phyloP scores from a whole-genome alignment of 2,888 invertebrate species.

The Noctua janthina region DNA sequence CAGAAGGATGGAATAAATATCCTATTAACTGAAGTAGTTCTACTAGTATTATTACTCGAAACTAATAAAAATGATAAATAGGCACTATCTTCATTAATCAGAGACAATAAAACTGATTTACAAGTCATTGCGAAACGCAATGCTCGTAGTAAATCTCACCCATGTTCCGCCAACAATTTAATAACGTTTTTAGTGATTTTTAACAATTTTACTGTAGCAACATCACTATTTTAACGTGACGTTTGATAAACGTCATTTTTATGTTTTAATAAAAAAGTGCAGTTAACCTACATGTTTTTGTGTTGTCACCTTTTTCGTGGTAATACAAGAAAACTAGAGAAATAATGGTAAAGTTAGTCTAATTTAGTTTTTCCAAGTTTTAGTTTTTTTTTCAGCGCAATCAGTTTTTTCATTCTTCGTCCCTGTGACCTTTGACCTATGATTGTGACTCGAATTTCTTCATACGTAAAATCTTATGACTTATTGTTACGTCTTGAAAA shows the following conservation, averaged over 20 bases:
- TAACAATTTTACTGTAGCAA: conserved; percentile 37
- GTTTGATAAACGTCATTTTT: conserved; percentile 25
- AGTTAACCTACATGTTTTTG: conserved; percentile 36
- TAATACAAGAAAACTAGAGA: not conserved
- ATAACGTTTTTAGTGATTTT: conserved; percentile 45
- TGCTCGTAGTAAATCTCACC: conserved; percentile 56
- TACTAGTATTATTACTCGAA: not conserved
- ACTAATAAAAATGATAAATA: conserved; percentile 37
- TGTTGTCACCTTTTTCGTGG: not conserved
- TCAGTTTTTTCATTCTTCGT: not conserved
- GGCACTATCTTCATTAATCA: conserved; percentile 36
- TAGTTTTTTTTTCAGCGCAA: not conserved
- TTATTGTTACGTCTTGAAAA: conserved; percentile 12
- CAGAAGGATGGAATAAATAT: not conserved
- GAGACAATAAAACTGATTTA: conserved; percentile 63
- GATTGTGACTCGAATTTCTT: not conserved
- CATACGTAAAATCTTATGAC: conserved; percentile 8
- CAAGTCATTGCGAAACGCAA: conserved; percentile 53
- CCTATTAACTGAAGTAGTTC: conserved; percentile 9
- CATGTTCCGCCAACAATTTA: conserved; percentile 47
- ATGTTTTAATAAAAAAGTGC: conserved; percentile 29
- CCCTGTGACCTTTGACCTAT: not conserved
- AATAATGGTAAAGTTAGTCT: not conserved
- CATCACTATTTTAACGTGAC: conserved; percentile 20
- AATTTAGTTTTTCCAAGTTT: not conserved